These are phyloP conservation scores for Cenopis cana DNA, from an alignment of 2,888 invertebrate genomes.

Conservation along the genomic window DNA sequence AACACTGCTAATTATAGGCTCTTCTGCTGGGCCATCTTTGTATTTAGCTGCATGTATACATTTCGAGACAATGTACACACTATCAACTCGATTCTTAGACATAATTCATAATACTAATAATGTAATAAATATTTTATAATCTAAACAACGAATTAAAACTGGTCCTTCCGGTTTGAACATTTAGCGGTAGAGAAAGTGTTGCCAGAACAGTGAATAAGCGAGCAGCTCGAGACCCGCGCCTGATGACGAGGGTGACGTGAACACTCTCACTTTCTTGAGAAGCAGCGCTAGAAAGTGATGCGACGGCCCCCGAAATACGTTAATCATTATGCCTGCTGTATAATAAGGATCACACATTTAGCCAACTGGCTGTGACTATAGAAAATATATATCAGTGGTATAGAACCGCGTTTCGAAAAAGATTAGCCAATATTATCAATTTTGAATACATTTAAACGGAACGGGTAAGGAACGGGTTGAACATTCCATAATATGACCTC, in stretches of 20 bases:
- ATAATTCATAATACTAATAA: background rate
- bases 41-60: no score
- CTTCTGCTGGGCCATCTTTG: no score
- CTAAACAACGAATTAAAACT: background rate
- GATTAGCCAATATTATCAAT: background rate
- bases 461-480: background rate
- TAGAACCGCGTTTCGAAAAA: background rate
- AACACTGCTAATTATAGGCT: background rate
- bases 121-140: background rate
- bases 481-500: background rate
- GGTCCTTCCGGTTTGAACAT: slow-evolving; percentile 19
- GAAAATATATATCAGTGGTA: background rate
- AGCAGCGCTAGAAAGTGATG: slow-evolving; percentile 52
- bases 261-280: slow-evolving; percentile 52
- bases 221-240: slow-evolving; percentile 14
- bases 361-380: background rate
- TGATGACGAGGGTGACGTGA: slow-evolving; percentile 46
- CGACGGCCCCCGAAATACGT: slow-evolving; percentile 44
- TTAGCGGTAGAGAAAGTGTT: slow-evolving; percentile 38
- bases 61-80: background rate
- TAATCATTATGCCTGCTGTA: slow-evolving; percentile 13
- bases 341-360: background rate
- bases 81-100: background rate
- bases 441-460: background rate
- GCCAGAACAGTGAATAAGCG: slow-evolving; percentile 31